Evolutionary conservation across 2,888 invertebrate genomes (phyloP).

Genomic region (Pteria penguin): DNA sequence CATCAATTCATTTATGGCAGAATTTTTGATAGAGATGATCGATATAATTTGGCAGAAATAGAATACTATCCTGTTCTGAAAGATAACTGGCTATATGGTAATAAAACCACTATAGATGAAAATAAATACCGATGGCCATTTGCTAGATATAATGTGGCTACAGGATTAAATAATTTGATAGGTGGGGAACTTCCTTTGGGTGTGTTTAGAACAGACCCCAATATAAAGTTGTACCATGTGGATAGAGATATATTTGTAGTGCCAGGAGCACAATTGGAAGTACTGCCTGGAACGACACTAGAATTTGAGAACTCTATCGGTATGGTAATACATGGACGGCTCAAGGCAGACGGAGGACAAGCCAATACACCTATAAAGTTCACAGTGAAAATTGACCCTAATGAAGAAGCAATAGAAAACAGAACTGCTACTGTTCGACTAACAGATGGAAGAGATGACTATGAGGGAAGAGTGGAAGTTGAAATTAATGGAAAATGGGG

Average conservation of each 20-base stretch:
- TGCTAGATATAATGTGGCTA: slow-evolving; percentile 53
- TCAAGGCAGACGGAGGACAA: slow-evolving; percentile 83
- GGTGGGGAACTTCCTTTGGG: slow-evolving; percentile 70
- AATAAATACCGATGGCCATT: slow-evolving; percentile 87
- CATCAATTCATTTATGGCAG: slow-evolving; percentile 63
- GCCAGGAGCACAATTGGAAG: slow-evolving; percentile 93
- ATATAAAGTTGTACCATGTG: slow-evolving; percentile 86
- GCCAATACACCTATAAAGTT: slow-evolving; percentile 48
- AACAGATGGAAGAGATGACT: slow-evolving; percentile 88
- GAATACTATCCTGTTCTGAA: slow-evolving; percentile 93
- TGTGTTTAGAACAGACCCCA: slow-evolving; percentile 46
- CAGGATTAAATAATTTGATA: slow-evolving; percentile 46
- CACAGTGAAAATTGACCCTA: slow-evolving; percentile 58
- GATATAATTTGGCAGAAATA: slow-evolving; percentile 95
- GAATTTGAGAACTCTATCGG: slow-evolving; percentile 91
- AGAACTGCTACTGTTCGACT: slow-evolving; percentile 85
- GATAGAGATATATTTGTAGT: slow-evolving; percentile 95
- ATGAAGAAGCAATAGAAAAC: slow-evolving; percentile 64
- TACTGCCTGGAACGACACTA: slow-evolving; percentile 93
- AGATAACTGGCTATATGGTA: slow-evolving; percentile 92
- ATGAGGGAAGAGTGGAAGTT: slow-evolving; percentile 91
- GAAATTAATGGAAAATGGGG: slow-evolving; percentile 94
- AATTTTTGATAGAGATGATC: slow-evolving; percentile 77
- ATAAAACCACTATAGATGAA: slow-evolving; percentile 89
- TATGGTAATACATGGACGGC: slow-evolving; percentile 96